Percentiles rank a stretch among this genome's conserved stretches.
Evolutionary conservation across 1,140 invertebrate species (phyloP).

Genomic region (Augochlora pura): DNA sequence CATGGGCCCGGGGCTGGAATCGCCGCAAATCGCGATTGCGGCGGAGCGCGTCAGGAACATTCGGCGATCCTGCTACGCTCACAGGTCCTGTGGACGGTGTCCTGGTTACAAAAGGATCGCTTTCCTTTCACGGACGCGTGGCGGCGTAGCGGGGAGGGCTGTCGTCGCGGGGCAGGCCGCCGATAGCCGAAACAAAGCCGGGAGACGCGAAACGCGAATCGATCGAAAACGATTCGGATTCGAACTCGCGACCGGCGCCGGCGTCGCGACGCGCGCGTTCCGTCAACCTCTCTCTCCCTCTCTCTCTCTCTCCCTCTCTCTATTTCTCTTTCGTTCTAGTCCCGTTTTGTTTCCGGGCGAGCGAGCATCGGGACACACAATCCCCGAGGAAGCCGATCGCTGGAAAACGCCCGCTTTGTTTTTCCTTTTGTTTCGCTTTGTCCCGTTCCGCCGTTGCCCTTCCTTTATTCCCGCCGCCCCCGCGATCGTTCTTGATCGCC

Average conservation of each 20-base stretch:
- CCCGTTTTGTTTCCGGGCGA: neutral
- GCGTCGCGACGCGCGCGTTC: no score
- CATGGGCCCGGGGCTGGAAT: neutral
- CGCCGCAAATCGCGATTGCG: slow-evolving; percentile 29
- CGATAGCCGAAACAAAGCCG: neutral
- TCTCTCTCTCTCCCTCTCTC: no score
- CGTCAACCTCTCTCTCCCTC: no score
- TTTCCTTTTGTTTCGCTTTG: neutral
- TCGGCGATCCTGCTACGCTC: slow-evolving; percentile 41
- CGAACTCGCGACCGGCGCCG: no score
- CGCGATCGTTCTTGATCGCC: no score
- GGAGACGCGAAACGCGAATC: neutral
- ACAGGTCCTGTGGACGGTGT: slow-evolving; percentile 53
- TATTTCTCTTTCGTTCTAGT: neutral
- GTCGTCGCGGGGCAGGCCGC: neutral
- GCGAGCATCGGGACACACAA: neutral
- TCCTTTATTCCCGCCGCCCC: no score
- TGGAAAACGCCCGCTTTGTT: neutral
- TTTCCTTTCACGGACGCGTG: slow-evolving; percentile 16
- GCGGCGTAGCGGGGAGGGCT: neutral
- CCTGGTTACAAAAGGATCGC: slow-evolving; percentile 43
- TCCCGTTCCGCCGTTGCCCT: no score
- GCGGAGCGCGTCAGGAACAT: slow-evolving; percentile 45
- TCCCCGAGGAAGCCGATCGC: neutral
- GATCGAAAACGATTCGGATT: neutral